These are phyloP conservation scores for Ctenochaetus hawaiiensis DNA, from an alignment of 2,797 vertebrate species.

Conservation along the genomic window DNA sequence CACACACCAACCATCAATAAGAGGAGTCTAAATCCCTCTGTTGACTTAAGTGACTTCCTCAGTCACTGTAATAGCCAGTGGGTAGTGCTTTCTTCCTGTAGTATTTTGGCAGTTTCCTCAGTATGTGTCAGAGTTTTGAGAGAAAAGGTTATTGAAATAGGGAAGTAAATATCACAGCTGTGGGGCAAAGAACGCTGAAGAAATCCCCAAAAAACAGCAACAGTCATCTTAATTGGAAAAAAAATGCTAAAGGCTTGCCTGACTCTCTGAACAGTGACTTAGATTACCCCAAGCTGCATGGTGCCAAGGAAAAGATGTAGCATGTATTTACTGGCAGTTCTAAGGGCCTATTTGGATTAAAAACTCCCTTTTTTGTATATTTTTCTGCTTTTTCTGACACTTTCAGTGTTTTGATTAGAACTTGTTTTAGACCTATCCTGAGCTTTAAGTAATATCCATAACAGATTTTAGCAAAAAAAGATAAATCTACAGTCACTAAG, in stretches of 20 bases:
- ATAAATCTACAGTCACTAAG: slow-evolving; percentile 31
- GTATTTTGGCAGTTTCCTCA: slow-evolving; percentile 9
- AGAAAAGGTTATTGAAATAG: slow-evolving; percentile 40
- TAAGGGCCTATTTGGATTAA: slow-evolving; percentile 76
- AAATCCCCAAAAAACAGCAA: slow-evolving; percentile 4
- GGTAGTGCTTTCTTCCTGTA: neutral
- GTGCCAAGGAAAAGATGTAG: slow-evolving; percentile 80
- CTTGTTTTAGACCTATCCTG: slow-evolving; percentile 18
- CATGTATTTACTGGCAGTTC: slow-evolving; percentile 77
- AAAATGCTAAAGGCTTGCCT: slow-evolving; percentile 53
- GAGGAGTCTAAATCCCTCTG: slow-evolving; percentile 17
- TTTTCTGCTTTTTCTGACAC: slow-evolving; percentile 1
- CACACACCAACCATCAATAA: slow-evolving; percentile 17
- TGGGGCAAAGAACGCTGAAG: neutral
- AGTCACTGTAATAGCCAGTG: slow-evolving; percentile 17
- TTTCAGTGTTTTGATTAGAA: slow-evolving; percentile 36
- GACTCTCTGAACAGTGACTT: slow-evolving; percentile 71
- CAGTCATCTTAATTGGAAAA: slow-evolving; percentile 1
- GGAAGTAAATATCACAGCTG: slow-evolving; percentile 62
- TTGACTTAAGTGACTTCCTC: slow-evolving; percentile 18
- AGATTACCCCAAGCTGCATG: slow-evolving; percentile 68
- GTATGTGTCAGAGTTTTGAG: slow-evolving; percentile 63
- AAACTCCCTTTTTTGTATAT: slow-evolving; percentile 7
- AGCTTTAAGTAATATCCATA: slow-evolving; percentile 52
- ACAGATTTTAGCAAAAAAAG: slow-evolving; percentile 55